Conservation (phyloP, 1,140 invertebrate species). For the Notospermus geniculatus region DNA sequence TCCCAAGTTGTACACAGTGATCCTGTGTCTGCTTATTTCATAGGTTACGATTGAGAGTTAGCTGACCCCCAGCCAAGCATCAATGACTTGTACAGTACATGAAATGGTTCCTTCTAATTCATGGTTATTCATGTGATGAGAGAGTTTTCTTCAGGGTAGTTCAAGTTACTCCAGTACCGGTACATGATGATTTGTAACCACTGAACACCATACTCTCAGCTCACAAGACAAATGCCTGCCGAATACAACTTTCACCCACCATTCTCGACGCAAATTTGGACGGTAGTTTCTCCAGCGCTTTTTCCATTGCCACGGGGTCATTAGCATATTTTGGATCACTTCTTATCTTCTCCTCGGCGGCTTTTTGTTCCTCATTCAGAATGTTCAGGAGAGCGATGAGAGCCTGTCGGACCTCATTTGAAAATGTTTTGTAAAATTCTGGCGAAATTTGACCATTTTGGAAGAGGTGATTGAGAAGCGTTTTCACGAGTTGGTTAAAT, state of each 20-base stretch:
- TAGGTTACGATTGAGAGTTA: too few species aligned
- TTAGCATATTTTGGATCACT: slow-evolving; percentile 1
- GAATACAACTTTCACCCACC: too few species aligned
- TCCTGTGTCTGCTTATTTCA: too few species aligned
- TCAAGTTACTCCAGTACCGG: too few species aligned
- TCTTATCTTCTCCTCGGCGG: slow-evolving; percentile 2
- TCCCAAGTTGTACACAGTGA: too few species aligned
- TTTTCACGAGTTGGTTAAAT: slow-evolving; percentile 2
- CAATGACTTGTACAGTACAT: too few species aligned
- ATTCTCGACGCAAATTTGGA: slow-evolving; percentile 1
- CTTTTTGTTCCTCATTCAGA: neutral
- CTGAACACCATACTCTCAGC: too few species aligned
- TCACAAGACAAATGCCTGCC: neutral
- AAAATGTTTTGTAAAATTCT: slow-evolving; percentile 7
- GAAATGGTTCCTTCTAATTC: too few species aligned
- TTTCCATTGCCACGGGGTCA: slow-evolving; percentile 9
- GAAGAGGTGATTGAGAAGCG: slow-evolving; percentile 1
- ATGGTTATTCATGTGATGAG: too few species aligned
- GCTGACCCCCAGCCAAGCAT: too few species aligned
- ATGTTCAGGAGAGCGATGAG: neutral
- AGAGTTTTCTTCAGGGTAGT: too few species aligned
- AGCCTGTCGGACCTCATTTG: slow-evolving; percentile 3
- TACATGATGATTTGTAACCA: too few species aligned
- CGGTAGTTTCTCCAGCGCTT: neutral
- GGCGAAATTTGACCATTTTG: slow-evolving; percentile 7